phyloP scores from a whole-genome alignment of 1,140 invertebrate species.

The Trissolcus basalis region DNA sequence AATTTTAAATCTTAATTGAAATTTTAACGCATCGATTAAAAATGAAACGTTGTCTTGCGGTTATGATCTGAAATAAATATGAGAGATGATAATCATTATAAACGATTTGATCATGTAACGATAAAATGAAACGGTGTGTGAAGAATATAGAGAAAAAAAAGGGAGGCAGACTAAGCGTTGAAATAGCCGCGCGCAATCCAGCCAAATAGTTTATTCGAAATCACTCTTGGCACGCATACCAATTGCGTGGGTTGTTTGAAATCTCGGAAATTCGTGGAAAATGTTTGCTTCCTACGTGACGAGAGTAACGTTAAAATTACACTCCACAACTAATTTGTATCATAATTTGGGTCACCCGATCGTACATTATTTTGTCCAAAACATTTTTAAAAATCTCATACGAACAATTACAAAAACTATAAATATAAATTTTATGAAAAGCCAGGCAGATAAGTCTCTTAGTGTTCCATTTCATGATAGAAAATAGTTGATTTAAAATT shows the following conservation, averaged over 20 bases:
- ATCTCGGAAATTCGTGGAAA: constrained; percentile 52
- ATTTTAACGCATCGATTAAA: too few species aligned
- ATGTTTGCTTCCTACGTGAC: constrained; percentile 46
- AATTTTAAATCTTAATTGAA: too few species aligned
- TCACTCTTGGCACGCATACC: constrained; percentile 52
- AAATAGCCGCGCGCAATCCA: constrained; percentile 43
- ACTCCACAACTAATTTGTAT: constrained; percentile 35
- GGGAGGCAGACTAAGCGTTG: constrained; percentile 23
- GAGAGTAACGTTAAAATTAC: constrained; percentile 51
- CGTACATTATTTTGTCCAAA: too few species aligned
- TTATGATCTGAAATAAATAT: constrained; percentile 18
- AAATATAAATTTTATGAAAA: background rate
- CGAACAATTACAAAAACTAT: constrained; percentile 22
- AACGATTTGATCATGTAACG: constrained; percentile 32
- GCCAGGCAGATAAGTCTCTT: background rate
- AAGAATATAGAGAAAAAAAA: constrained; percentile 43
- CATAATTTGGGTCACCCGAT: constrained; percentile 46
- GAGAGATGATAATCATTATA: constrained; percentile 25
- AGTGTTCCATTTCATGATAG: background rate
- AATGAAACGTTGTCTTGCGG: too few species aligned
- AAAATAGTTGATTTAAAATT: constrained; percentile 13
- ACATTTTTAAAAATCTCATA: constrained; percentile 2
- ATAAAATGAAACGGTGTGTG: constrained; percentile 24
- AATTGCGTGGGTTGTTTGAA: constrained; percentile 48
- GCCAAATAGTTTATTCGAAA: constrained; percentile 55